Evolutionary conservation across 2,113 vertebrate species (phyloP).

Genomic region (Thunnus thynnus): DNA sequence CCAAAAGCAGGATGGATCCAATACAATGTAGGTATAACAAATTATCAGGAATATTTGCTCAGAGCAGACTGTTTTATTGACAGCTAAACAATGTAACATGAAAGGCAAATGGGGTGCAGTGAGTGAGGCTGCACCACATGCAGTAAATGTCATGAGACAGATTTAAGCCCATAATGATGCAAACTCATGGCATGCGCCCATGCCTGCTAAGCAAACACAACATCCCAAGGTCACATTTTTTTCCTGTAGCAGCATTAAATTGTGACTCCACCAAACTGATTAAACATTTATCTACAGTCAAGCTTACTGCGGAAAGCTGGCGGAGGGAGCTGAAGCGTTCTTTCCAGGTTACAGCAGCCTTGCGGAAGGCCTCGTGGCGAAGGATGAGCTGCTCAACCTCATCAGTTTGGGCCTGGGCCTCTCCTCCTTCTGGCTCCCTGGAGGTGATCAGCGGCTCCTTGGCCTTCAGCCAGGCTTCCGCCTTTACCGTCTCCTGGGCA

Average conservation of each 20-base stretch:
- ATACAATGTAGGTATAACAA: constrained; percentile 3
- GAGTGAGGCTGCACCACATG: constrained; percentile 43
- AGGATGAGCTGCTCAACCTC: constrained; percentile 96
- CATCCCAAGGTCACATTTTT: constrained; percentile 45
- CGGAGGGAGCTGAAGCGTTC: constrained; percentile 92
- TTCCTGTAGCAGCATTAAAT: constrained; percentile 56
- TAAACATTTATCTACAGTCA: constrained; percentile 72
- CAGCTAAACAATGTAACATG: constrained; percentile 19
- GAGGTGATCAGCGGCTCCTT: constrained; percentile 89
- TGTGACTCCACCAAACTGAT: constrained; percentile 65
- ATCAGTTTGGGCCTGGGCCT: constrained; percentile 88
- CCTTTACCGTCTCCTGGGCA: constrained; percentile 88
- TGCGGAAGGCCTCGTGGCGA: constrained; percentile 94
- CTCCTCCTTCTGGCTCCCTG: constrained; percentile 79
- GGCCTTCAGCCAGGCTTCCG: constrained; percentile 91
- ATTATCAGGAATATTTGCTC: constrained; percentile 24
- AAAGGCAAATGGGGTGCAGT: constrained; percentile 28
- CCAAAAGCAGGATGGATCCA: constrained; percentile 2
- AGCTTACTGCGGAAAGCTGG: constrained; percentile 89
- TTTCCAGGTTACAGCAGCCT: constrained; percentile 92
- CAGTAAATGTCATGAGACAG: constrained; percentile 42
- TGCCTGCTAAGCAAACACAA: constrained; percentile 61
- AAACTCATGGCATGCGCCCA: constrained; percentile 48
- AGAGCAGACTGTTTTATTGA: constrained; percentile 16
- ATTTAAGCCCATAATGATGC: constrained; percentile 44